Conservation (phyloP, 2,113 vertebrate species). For the Ellobius talpinus region DNA sequence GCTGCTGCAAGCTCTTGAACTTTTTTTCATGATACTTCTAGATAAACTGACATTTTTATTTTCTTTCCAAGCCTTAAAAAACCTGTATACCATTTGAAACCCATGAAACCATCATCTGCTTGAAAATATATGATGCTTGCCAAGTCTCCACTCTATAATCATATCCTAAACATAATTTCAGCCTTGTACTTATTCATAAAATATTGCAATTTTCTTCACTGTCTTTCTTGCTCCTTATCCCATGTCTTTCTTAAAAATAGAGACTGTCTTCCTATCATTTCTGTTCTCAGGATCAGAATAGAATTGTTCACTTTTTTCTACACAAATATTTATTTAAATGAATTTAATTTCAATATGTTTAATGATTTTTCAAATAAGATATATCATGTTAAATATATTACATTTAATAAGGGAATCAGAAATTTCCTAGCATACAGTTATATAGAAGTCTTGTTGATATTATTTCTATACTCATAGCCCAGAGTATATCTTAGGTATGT, state of each 20-base stretch:
- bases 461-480: neutral
- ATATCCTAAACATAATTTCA: neutral
- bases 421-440: neutral
- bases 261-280: neutral
- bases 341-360: neutral
- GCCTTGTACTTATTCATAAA: neutral
- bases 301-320: neutral
- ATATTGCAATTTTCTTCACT: neutral
- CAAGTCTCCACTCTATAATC: fast-evolving
- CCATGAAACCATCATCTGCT: neutral
- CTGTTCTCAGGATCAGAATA: neutral
- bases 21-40: neutral
- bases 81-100: neutral
- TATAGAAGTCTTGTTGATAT: neutral
- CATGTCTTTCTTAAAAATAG: neutral
- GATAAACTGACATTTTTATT: neutral
- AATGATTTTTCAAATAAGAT: neutral
- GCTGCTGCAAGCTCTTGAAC: neutral
- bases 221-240: neutral
- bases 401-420: constrained; percentile 25
- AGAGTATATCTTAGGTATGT: neutral
- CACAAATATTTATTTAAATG: neutral
- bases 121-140: neutral
- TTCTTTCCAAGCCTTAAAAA: neutral
- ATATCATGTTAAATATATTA: neutral